Conservation (phyloP, 37 sponge, comb jelly and placozoan species). For the Oopsacas minuta region DNA sequence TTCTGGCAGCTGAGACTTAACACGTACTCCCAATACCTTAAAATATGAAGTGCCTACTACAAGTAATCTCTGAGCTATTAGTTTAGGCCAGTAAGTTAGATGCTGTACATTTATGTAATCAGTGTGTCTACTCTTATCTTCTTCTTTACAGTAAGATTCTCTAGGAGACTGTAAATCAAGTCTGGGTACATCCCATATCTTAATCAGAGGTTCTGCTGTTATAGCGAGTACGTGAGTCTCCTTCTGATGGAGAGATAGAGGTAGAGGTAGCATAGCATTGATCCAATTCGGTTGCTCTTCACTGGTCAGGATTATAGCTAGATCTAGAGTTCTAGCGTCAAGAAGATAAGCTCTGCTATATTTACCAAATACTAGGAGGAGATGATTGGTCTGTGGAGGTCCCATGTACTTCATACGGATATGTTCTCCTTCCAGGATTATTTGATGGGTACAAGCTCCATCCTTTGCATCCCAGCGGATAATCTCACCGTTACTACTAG, state of each 20-base stretch:
- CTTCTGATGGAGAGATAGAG: neutral
- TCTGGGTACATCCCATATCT: constrained; percentile 3
- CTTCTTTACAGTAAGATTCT: neutral
- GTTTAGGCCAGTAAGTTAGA: neutral
- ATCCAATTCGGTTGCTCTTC: constrained; percentile 15
- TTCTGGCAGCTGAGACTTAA: neutral
- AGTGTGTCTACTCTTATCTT: neutral
- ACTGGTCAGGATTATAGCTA: neutral
- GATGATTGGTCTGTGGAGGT: neutral
- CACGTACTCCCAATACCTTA: neutral
- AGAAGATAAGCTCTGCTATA: constrained; percentile 14
- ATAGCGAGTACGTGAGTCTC: neutral
- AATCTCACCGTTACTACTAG: neutral
- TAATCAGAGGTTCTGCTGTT: neutral
- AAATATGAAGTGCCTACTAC: neutral
- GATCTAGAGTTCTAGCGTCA: constrained; percentile 2
- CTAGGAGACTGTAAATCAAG: neutral
- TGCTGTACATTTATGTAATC: neutral
- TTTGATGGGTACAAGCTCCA: neutral
- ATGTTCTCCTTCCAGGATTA: neutral
- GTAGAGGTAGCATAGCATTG: neutral
- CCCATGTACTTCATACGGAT: neutral
- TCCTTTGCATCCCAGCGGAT: constrained; percentile 15
- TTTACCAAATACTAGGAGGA: neutral
- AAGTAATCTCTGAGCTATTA: neutral